These are phyloP conservation scores for Mus musculus DNA, from an alignment of 2,113 vertebrate species.

Conservation along the genomic window GRCm39 chr12:102079001-102079500, in stretches of 20 bases:
- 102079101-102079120: background rate
- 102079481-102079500: accelerated
- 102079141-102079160: background rate
- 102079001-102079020: constrained; percentile 64
- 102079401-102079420: background rate
- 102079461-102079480: background rate
- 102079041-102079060: background rate
- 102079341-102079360: accelerated
- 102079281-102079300: accelerated
- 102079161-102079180: background rate
- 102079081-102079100: background rate
- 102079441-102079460: accelerated
- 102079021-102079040: background rate
- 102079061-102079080: accelerated
- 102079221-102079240: background rate
- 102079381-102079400: accelerated
- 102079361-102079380: background rate
- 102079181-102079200: background rate
- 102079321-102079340: accelerated
- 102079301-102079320: accelerated
- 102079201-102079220: background rate
- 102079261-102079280: background rate
- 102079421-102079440: background rate
- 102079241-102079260: background rate
- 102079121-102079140: background rate